A percentile compares a stretch with the other conserved stretches of the same genome.
These are phyloP conservation scores for Galagoides demidoff DNA, from an alignment of 2,797 vertebrate species.

Conservation along the genomic window DNA sequence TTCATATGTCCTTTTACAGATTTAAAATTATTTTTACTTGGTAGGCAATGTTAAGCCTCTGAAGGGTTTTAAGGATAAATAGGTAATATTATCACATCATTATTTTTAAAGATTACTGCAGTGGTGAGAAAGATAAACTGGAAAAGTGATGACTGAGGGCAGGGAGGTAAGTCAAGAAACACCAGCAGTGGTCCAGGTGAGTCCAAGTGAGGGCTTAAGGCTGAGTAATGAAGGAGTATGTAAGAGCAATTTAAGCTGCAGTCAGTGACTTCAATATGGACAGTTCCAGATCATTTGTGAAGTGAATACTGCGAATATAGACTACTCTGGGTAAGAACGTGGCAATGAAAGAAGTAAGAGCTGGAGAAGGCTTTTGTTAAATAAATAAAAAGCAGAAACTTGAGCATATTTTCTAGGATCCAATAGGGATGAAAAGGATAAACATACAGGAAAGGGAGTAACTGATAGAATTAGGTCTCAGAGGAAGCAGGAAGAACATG, in stretches of 20 bases:
- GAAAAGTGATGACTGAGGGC: not conserved
- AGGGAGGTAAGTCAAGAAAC: not conserved
- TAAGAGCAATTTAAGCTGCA: not conserved
- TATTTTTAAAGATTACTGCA: constrained; percentile 4
- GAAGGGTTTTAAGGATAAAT: not conserved
- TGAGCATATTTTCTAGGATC: constrained; percentile 50
- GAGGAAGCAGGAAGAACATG: constrained; percentile 59
- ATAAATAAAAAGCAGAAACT: constrained; percentile 57
- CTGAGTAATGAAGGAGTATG: not conserved
- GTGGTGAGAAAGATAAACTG: not conserved
- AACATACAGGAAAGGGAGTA: constrained; percentile 57
- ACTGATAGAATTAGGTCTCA: constrained; percentile 39
- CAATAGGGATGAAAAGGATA: constrained; percentile 42
- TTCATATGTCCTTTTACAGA: not conserved
- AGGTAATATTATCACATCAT: not conserved
- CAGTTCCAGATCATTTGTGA: not conserved
- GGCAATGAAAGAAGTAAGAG: not conserved
- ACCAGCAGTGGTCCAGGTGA: not conserved
- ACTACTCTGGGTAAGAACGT: not conserved
- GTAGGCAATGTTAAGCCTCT: not conserved
- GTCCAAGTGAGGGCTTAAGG: not conserved
- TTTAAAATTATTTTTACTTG: not conserved
- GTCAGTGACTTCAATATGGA: not conserved
- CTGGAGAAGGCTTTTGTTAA: constrained; percentile 1
- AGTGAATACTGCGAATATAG: not conserved